Percentiles rank a stretch among this genome's conserved stretches.
phyloP scores from a whole-genome alignment of 2,113 vertebrate genomes.

The Strix uralensis region DNA sequence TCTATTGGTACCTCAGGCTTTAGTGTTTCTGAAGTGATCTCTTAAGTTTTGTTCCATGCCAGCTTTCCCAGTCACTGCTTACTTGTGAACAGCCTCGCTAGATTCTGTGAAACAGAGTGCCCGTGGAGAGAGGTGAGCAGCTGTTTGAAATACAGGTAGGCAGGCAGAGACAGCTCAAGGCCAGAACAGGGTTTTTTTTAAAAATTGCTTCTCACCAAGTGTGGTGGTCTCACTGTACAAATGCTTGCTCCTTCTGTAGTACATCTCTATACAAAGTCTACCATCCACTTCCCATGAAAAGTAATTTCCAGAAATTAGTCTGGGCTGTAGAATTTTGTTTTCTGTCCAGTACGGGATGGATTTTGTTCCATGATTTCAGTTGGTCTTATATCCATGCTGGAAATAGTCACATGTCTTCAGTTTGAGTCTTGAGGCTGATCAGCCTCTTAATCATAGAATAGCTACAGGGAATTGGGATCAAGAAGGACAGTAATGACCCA shows the following conservation, averaged over 20 bases:
- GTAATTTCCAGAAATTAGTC: rapidly evolving
- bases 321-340: background rate
- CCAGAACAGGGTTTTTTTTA: background rate
- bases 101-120: background rate
- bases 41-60: background rate
- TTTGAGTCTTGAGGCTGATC: background rate
- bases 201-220: background rate
- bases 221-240: background rate
- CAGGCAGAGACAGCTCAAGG: background rate
- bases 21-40: background rate
- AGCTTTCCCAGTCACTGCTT: background rate
- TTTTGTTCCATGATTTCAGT: background rate
- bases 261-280: background rate
- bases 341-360: background rate
- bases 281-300: background rate
- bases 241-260: background rate
- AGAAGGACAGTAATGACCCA: background rate
- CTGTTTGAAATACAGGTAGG: background rate
- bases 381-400: background rate
- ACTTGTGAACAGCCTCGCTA: background rate
- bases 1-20: background rate
- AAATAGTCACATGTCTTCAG: background rate
- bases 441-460: background rate
- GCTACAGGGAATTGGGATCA: background rate
- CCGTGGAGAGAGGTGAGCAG: background rate